These are phyloP conservation scores for Coleophora flavipennella DNA, from an alignment of 2,888 invertebrate genomes.

Conservation along the genomic window DNA sequence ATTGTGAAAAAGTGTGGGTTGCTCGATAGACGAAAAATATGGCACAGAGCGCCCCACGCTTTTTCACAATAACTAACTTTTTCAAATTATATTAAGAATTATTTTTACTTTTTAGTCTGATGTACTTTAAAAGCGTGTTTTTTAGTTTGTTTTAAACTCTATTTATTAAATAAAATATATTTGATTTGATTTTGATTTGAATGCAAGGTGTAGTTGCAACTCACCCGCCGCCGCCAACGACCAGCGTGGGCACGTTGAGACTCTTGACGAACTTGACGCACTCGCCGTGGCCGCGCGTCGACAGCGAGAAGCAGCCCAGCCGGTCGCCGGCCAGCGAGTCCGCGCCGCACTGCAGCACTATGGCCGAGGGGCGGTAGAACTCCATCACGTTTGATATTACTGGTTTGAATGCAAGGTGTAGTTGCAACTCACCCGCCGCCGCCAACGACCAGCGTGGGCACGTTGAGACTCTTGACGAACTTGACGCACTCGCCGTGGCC, in stretches of 20 bases:
- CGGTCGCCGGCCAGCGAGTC: conserved; percentile 96
- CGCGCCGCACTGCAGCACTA: conserved; percentile 98
- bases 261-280: conserved; percentile 97
- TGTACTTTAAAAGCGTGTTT: no score
- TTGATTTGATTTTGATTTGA: no score
- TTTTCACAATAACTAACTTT: no score
- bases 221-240: conserved; percentile 84
- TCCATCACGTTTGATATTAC: conserved; percentile 96
- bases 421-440: conserved; percentile 79
- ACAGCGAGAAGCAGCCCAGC: conserved; percentile 96
- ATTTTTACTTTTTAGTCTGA: no score
- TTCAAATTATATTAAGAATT: no score
- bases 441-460: conserved; percentile 92
- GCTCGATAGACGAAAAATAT: no score
- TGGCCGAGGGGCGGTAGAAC: conserved; percentile 95
- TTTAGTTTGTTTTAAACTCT: no score
- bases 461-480: conserved; percentile 92
- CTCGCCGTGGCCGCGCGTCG: conserved; percentile 96
- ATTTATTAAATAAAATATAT: no score
- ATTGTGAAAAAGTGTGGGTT: no score
- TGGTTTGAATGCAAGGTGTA: no score
- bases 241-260: conserved; percentile 91
- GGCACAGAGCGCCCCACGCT: no score
- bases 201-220: no score
- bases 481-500: conserved; percentile 99